phyloP scores from a whole-genome alignment of 1,140 invertebrate genomes.

The Semibalanus balanoides region DNA sequence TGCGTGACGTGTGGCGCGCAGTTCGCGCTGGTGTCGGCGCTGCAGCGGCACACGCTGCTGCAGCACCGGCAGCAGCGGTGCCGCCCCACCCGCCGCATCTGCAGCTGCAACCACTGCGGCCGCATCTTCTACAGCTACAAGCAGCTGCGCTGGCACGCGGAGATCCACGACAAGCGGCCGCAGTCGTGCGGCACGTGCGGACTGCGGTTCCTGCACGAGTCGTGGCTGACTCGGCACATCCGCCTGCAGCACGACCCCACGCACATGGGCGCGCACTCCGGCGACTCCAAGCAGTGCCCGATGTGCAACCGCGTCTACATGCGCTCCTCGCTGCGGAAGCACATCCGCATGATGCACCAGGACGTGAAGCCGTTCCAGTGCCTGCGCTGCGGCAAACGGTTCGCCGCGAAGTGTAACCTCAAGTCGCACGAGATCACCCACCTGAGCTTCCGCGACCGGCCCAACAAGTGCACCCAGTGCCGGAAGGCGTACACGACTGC shows the following conservation, averaged over 20 bases:
- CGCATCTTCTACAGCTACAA: slow-evolving; percentile 64
- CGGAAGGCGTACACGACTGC: slow-evolving; percentile 65
- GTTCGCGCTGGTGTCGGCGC: slow-evolving; percentile 49
- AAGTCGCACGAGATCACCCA: slow-evolving; percentile 81
- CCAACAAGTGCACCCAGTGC: slow-evolving; percentile 68
- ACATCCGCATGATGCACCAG: slow-evolving; percentile 55
- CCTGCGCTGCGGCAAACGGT: slow-evolving; percentile 64
- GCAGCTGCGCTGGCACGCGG: slow-evolving; percentile 67
- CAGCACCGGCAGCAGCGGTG: slow-evolving; percentile 18
- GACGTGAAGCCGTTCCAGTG: slow-evolving; percentile 58
- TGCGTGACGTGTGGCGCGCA: slow-evolving; percentile 67
- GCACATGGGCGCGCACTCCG: slow-evolving; percentile 43
- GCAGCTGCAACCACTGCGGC: slow-evolving; percentile 40
- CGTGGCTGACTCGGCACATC: slow-evolving; percentile 67
- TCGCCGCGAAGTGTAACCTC: slow-evolving; percentile 77
- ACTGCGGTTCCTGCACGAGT: slow-evolving; percentile 64
- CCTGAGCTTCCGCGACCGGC: slow-evolving; percentile 59
- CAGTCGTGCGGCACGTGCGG: slow-evolving; percentile 67
- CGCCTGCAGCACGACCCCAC: slow-evolving; percentile 58
- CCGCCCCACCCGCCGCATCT: slow-evolving; percentile 20
- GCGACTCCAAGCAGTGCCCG: slow-evolving; percentile 51
- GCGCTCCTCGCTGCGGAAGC: slow-evolving; percentile 57
- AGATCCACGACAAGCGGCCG: slow-evolving; percentile 63
- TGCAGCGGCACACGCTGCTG: slow-evolving; percentile 16
- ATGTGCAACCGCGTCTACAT: slow-evolving; percentile 65